Conservation (phyloP, 2,797 vertebrate species). For the Cephalopachus bancanus region DNA sequence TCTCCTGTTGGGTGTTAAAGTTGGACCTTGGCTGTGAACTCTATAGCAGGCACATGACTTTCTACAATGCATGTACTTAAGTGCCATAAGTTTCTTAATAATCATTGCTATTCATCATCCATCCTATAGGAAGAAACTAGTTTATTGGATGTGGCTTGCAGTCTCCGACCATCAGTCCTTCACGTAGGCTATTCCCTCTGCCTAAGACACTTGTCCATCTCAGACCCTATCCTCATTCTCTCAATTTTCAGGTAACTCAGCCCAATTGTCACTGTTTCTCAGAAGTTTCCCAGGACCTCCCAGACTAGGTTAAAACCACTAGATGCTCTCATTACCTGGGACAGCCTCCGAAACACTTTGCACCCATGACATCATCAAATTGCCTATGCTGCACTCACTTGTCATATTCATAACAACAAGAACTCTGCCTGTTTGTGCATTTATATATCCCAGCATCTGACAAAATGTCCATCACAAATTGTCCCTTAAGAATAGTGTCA, state of each 20-base stretch:
- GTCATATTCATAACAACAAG: rapidly evolving
- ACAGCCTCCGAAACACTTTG: neutral
- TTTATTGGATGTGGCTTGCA: neutral
- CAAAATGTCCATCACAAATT: neutral
- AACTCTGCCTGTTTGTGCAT: neutral
- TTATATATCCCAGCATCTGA: neutral
- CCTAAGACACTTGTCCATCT: neutral
- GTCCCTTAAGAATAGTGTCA: neutral
- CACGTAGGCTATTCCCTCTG: neutral
- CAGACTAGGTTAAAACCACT: neutral
- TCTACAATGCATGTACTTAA: rapidly evolving
- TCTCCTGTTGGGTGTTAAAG: neutral
- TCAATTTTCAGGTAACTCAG: neutral
- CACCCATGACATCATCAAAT: neutral
- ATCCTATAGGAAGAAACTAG: neutral
- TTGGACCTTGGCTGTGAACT: neutral
- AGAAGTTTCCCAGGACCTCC: neutral
- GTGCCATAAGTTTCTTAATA: rapidly evolving
- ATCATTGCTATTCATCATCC: rapidly evolving
- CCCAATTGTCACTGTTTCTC: neutral
- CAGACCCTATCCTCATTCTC: neutral
- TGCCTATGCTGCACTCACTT: rapidly evolving
- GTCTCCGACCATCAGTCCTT: rapidly evolving
- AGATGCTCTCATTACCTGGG: rapidly evolving
- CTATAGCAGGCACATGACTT: rapidly evolving